These are phyloP conservation scores for Drosophila gaucha DNA, from an alignment of 2,888 invertebrate genomes.

Conservation along the genomic window DNA sequence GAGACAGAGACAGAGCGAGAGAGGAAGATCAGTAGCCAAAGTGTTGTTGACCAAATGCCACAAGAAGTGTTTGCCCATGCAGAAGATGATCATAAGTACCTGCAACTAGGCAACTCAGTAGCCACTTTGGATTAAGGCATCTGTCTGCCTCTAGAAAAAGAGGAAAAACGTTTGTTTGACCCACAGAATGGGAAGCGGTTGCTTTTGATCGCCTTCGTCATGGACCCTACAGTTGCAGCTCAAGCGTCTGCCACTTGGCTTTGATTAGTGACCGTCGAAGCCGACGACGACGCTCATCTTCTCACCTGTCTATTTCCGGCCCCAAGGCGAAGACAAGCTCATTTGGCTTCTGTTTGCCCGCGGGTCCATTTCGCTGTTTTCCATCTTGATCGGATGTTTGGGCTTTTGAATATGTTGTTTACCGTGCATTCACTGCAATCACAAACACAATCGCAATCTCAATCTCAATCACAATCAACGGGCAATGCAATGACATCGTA, in stretches of 20 bases:
- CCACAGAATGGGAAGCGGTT: constrained; percentile 60
- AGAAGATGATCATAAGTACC: constrained; percentile 37
- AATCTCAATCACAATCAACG: constrained; percentile 32
- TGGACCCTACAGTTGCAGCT: constrained; percentile 69
- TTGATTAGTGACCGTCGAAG: constrained; percentile 62
- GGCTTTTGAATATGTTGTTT: constrained; percentile 70
- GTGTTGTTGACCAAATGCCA: constrained; percentile 67
- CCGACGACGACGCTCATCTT: constrained; percentile 17
- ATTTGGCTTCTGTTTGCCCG: constrained; percentile 76
- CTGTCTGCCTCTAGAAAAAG: no score
- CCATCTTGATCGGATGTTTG: constrained; percentile 69
- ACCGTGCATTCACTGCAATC: constrained; percentile 63
- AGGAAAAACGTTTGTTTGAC: constrained; percentile 68
- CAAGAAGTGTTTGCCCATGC: constrained; percentile 66
- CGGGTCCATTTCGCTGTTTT: neutral
- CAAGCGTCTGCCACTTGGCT: constrained; percentile 62
- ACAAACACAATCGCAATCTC: constrained; percentile 45
- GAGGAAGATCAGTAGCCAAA: constrained; percentile 64
- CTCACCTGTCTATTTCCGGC: constrained; percentile 60
- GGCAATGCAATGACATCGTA: constrained; percentile 6
- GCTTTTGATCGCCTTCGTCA: constrained; percentile 60
- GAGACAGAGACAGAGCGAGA: constrained; percentile 12
- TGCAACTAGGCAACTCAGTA: constrained; percentile 71
- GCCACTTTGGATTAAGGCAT: constrained; percentile 76
- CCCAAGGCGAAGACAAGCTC: constrained; percentile 62